Percentiles rank a stretch among this genome's conserved stretches.
These are phyloP conservation scores for Pseudolycoriella hygida DNA, from an alignment of 2,888 invertebrate species.

Conservation along the genomic window DNA sequence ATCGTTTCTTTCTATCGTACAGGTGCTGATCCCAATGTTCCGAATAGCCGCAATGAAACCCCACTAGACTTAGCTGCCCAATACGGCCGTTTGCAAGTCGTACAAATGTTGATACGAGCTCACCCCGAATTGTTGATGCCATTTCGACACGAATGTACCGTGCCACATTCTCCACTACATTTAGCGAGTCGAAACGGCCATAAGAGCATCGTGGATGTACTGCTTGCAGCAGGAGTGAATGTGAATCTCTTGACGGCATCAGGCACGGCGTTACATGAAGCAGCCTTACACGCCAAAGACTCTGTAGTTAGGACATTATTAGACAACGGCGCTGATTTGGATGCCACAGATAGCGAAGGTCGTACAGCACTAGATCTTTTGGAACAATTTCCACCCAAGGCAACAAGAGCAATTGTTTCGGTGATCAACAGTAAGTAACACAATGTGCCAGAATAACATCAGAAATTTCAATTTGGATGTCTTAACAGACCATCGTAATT, in stretches of 20 bases:
- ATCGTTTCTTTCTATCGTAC: too few relatives aligned
- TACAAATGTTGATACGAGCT: constrained; percentile 66
- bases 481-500: constrained; percentile 17
- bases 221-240: constrained; percentile 71
- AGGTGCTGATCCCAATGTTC: constrained; percentile 70
- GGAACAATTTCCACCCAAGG: constrained; percentile 74
- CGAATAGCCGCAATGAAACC: constrained; percentile 75
- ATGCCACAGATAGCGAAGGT: constrained; percentile 58
- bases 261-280: constrained; percentile 87
- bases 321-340: constrained; percentile 64
- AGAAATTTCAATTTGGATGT: background rate
- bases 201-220: constrained; percentile 63
- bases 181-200: constrained; percentile 86
- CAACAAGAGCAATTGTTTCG: constrained; percentile 69
- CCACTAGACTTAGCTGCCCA: constrained; percentile 89
- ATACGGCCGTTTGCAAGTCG: constrained; percentile 69
- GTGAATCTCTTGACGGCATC: constrained; percentile 72
- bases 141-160: constrained; percentile 34
- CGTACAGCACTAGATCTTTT: constrained; percentile 77
- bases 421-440: constrained; percentile 58
- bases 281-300: constrained; percentile 78
- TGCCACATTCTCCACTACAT: constrained; percentile 76
- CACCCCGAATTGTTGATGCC: constrained; percentile 68
- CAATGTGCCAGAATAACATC: background rate
- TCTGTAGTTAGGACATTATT: constrained; percentile 70